Conservation (phyloP, 1,140 invertebrate species). For the Orussus abietinus region DNA sequence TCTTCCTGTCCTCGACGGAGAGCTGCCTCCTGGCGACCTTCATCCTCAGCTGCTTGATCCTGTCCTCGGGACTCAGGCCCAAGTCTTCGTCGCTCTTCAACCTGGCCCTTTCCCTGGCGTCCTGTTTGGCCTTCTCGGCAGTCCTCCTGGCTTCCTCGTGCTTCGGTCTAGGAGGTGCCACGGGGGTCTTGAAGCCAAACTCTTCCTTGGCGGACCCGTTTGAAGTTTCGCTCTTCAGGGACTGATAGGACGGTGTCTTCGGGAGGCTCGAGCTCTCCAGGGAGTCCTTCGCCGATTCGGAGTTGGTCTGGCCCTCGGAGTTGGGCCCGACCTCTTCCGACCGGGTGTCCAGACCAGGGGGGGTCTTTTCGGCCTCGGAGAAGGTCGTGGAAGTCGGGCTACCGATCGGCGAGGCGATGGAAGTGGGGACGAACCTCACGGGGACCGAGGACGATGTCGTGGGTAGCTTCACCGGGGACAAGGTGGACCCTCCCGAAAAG, state of each 20-base stretch:
- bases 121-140: constrained; percentile 61
- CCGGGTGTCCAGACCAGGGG: no score
- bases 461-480: constrained; percentile 31
- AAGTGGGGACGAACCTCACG: constrained; percentile 30
- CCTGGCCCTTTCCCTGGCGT: constrained; percentile 64
- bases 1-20: constrained; percentile 35
- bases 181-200: constrained; percentile 48
- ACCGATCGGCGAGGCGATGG: constrained; percentile 24
- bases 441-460: constrained; percentile 16
- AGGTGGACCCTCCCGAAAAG: constrained; percentile 25
- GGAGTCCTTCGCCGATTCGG: no score
- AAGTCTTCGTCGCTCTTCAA: constrained; percentile 70
- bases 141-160: constrained; percentile 52
- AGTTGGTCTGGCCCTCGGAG: not conserved
- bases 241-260: no score
- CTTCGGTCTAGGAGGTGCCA: constrained; percentile 49
- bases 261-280: no score
- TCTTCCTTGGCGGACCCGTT: constrained; percentile 17
- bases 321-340: constrained; percentile 1
- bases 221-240: no score
- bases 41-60: constrained; percentile 56
- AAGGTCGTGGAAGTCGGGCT: constrained; percentile 35
- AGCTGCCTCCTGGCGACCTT: constrained; percentile 47
- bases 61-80: constrained; percentile 69
- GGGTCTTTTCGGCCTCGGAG: constrained; percentile 30